Percentiles rank a stretch among this genome's conserved stretches.
phyloP scores from a whole-genome alignment of 2,797 vertebrate species.

The Tokudaia tokunoshimensis region DNA sequence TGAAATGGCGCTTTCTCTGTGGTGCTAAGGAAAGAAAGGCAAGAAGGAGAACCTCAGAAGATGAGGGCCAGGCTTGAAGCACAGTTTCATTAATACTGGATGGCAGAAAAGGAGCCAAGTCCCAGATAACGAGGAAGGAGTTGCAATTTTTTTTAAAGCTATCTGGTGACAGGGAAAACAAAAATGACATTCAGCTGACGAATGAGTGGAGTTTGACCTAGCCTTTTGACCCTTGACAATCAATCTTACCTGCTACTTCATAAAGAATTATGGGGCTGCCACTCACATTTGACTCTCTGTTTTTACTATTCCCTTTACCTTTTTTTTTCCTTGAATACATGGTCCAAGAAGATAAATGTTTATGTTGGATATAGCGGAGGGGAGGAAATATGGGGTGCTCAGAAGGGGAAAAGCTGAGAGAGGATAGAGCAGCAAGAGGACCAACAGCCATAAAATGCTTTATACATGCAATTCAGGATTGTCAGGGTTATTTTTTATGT shows the following conservation, averaged over 20 bases:
- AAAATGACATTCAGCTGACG: constrained; percentile 97
- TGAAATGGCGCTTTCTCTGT: constrained; percentile 84
- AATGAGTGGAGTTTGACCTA: constrained; percentile 95
- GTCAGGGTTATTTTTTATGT: constrained; percentile 82
- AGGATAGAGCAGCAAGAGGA: constrained; percentile 64
- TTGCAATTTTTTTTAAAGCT: constrained; percentile 91
- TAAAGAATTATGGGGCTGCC: constrained; percentile 92
- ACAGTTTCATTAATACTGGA: constrained; percentile 91
- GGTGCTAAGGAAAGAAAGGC: constrained; percentile 82
- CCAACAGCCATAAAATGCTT: constrained; percentile 79
- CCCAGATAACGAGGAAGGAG: constrained; percentile 92
- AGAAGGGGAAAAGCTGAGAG: constrained; percentile 60
- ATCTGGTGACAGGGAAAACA: constrained; percentile 94
- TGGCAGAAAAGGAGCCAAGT: constrained; percentile 90
- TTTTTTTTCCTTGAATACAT: constrained; percentile 80
- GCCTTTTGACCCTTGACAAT: constrained; percentile 98
- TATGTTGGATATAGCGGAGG: constrained; percentile 77
- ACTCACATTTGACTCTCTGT: constrained; percentile 92
- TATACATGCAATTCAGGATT: constrained; percentile 84
- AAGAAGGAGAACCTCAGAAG: constrained; percentile 88
- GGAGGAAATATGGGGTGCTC: constrained; percentile 80
- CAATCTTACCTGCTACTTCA: constrained; percentile 95
- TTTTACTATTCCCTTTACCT: constrained; percentile 89
- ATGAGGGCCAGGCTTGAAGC: constrained; percentile 93
- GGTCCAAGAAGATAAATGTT: constrained; percentile 86